phyloP scores from a whole-genome alignment of 2,797 vertebrate species.

The Labeo calbasu region DNA sequence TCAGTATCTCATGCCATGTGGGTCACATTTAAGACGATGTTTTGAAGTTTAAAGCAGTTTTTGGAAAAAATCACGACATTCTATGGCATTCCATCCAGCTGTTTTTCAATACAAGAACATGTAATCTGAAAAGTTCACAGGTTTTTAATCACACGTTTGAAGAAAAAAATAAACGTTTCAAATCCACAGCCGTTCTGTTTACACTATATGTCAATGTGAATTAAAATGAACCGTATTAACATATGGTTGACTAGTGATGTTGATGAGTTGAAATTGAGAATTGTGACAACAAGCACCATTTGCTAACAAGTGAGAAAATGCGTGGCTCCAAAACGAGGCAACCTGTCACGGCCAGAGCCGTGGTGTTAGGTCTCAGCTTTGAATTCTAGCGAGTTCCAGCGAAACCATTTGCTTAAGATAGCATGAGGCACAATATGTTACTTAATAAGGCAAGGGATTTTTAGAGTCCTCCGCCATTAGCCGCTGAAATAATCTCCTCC shows the following conservation, averaged over 20 bases:
- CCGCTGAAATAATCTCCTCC: constrained; percentile 56
- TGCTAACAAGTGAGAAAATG: constrained; percentile 6
- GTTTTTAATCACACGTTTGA: not conserved
- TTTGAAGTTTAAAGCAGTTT: not conserved
- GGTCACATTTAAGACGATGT: not conserved
- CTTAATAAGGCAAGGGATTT: constrained; percentile 62
- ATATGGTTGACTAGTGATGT: not conserved
- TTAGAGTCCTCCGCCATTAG: constrained; percentile 55
- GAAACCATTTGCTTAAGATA: constrained; percentile 56
- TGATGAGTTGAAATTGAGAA: not conserved
- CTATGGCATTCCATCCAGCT: not conserved
- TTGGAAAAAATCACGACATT: not conserved
- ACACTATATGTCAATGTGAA: not conserved
- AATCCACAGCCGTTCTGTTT: not conserved
- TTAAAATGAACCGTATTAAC: not conserved
- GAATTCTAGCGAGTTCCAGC: constrained; percentile 28
- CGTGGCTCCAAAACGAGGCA: not conserved
- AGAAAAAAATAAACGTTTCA: not conserved
- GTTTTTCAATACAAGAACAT: not conserved
- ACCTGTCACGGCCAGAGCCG: not conserved
- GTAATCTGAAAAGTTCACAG: not conserved
- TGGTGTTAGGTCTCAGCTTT: not conserved
- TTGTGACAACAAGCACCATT: constrained; percentile 5
- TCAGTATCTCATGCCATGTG: constrained; percentile 2
- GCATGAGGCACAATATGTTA: constrained; percentile 57